Evolutionary conservation across 2,888 invertebrate species (phyloP).

Genomic region (Cryptocheilus praepositus): DNA sequence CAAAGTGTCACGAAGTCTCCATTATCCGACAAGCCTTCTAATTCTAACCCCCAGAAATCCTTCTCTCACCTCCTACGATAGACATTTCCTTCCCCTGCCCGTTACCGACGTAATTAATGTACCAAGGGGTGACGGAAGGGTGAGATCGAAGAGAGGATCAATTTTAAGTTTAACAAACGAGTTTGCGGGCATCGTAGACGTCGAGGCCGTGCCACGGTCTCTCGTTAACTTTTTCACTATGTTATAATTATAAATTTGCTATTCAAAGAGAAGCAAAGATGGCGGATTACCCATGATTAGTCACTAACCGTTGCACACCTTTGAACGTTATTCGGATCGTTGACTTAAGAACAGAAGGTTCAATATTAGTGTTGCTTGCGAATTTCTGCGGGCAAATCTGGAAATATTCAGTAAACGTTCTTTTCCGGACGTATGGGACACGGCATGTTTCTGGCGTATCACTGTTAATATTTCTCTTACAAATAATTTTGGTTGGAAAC

Average conservation of each 20-base stretch:
- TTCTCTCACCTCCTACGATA: slow-evolving; percentile 25
- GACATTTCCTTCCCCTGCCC: slow-evolving; percentile 1
- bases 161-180: slow-evolving; percentile 69
- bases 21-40: neutral
- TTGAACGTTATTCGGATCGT: neutral
- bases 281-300: slow-evolving; percentile 45
- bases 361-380: too few species aligned
- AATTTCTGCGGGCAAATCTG: too few species aligned
- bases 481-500: too few species aligned
- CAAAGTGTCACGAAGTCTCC: too few species aligned
- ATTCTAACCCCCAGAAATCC: neutral
- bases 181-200: slow-evolving; percentile 48
- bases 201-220: slow-evolving; percentile 16
- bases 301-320: neutral
- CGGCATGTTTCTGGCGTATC: too few species aligned
- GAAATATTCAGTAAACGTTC: too few species aligned
- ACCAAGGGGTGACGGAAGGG: slow-evolving; percentile 20
- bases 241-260: slow-evolving; percentile 50
- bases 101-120: slow-evolving; percentile 44
- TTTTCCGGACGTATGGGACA: too few species aligned
- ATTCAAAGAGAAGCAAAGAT: slow-evolving; percentile 22
- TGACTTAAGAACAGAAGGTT: too few species aligned
- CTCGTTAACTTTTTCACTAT: slow-evolving; percentile 48
- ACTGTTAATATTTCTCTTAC: too few species aligned
- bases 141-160: slow-evolving; percentile 58